A percentile compares a stretch with the other conserved stretches of the same genome.
These are phyloP conservation scores for Chloroceryle aenea DNA, from an alignment of 2,113 vertebrate genomes.

Conservation along the genomic window DNA sequence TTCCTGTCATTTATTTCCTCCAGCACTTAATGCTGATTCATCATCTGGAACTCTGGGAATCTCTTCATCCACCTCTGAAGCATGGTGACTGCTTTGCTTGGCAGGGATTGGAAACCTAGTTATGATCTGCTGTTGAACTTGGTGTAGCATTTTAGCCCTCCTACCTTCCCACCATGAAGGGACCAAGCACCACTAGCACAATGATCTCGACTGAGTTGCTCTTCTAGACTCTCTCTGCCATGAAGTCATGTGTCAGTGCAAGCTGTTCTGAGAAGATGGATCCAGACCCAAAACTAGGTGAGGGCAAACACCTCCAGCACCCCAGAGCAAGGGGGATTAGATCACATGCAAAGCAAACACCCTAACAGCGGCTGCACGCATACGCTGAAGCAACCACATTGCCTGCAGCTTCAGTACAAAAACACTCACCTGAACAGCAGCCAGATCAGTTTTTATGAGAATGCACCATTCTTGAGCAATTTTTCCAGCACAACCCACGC, in stretches of 20 bases:
- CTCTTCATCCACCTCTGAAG: neutral
- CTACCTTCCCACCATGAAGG: neutral
- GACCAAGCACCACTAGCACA: neutral
- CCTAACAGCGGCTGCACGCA: neutral
- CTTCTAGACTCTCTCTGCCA: neutral
- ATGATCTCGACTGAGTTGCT: neutral
- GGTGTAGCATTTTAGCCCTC: neutral
- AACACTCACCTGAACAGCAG: slow-evolving; percentile 15
- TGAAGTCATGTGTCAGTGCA: neutral
- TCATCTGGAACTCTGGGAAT: neutral
- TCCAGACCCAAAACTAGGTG: neutral
- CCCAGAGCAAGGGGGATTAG: neutral
- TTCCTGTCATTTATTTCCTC: neutral
- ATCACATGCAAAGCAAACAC: neutral
- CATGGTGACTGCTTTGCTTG: neutral
- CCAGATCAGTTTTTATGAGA: slow-evolving; percentile 35
- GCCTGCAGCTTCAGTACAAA: neutral
- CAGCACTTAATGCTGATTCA: neutral
- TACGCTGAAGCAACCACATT: neutral
- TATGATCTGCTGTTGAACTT: neutral
- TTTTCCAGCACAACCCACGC: slow-evolving; percentile 33
- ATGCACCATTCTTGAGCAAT: slow-evolving; percentile 49
- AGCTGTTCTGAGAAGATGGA: neutral
- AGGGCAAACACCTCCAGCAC: neutral
- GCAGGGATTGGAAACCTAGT: neutral